phyloP scores from a whole-genome alignment of 2,113 vertebrate species.

The human region GRCh38 chr2:155741001-155741500 shows the following conservation, averaged over 20 bases:
- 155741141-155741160: not conserved
- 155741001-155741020: not conserved
- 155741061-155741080: not conserved
- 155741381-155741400: not conserved
- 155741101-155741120: not conserved
- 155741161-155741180: not conserved
- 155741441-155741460: not conserved
- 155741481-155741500: slow-evolving; percentile 38
- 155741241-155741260: not conserved
- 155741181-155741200: not conserved
- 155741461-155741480: not conserved
- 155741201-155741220: not conserved
- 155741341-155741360: not conserved
- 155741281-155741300: not conserved
- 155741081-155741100: not conserved
- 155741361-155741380: not conserved
- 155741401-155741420: not conserved
- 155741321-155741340: not conserved
- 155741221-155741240: not conserved
- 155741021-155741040: not conserved
- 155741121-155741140: not conserved
- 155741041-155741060: not conserved
- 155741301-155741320: not conserved
- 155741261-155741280: not conserved
- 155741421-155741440: not conserved